Evolutionary conservation across 2,797 vertebrate genomes (phyloP).

Genomic region (Perodicticus potto): DNA sequence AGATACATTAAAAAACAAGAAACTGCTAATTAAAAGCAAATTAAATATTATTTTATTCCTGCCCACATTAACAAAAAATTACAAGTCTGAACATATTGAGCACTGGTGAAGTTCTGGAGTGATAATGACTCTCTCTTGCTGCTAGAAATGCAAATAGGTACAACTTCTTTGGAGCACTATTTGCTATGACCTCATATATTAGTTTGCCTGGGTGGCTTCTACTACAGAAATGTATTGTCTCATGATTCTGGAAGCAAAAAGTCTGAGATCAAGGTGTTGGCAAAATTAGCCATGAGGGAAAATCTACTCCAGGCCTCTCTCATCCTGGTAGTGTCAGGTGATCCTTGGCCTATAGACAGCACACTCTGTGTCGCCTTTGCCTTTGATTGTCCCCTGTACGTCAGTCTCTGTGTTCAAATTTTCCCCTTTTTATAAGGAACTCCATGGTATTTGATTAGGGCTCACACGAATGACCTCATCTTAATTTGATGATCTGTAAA

Average conservation of each 20-base stretch:
- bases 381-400: no score
- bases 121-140: not conserved
- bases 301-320: no score
- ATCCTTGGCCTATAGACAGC: not conserved
- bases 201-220: not conserved
- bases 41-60: not conserved
- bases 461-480: not conserved
- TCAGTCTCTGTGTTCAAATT: not conserved
- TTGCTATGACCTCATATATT: not conserved
- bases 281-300: not conserved
- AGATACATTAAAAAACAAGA: not conserved
- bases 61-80: not conserved
- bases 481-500: not conserved
- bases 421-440: not conserved
- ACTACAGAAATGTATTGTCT: not conserved
- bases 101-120: not conserved
- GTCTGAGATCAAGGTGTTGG: no score
- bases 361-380: not conserved
- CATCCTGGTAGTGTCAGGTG: not conserved
- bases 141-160: not conserved
- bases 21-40: not conserved
- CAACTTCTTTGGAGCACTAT: not conserved
- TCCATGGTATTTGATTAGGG: not conserved
- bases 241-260: not conserved
- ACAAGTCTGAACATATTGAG: not conserved